Evolutionary conservation across 2,888 invertebrate species (phyloP).

Genomic region (Hyposoter didymator): DNA sequence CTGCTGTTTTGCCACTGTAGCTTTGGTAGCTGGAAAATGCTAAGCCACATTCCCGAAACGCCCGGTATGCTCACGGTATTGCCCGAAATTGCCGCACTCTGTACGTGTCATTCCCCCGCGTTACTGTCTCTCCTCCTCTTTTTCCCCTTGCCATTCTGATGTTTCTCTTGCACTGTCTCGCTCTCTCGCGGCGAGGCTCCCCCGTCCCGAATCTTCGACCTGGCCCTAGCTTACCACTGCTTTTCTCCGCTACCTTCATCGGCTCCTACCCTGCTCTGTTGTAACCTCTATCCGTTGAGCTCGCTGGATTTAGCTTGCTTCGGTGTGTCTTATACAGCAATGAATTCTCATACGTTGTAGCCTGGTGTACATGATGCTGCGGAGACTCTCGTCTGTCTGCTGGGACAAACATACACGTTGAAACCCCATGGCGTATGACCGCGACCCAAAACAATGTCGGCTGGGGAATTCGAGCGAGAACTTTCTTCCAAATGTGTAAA

Average conservation of each 20-base stretch:
- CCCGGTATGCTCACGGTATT: constrained; percentile 83
- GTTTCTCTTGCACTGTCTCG: constrained; percentile 43
- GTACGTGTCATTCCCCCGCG: constrained; percentile 81
- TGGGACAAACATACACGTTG: not conserved
- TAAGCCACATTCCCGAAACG: constrained; percentile 82
- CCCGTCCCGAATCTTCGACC: constrained; percentile 59
- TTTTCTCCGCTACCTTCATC: constrained; percentile 13
- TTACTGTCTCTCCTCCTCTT: constrained; percentile 65
- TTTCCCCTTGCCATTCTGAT: constrained; percentile 22
- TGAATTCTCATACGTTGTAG: constrained; percentile 45
- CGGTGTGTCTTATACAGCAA: constrained; percentile 54
- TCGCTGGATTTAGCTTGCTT: constrained; percentile 49
- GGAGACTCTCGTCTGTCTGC: not conserved
- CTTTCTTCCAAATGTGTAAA: not conserved
- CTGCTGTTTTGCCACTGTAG: constrained; percentile 33
- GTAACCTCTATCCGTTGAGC: constrained; percentile 44
- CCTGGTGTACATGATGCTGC: constrained; percentile 5
- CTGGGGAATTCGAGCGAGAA: not conserved
- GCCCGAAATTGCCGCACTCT: constrained; percentile 83
- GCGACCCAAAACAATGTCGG: not conserved
- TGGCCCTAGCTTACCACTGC: constrained; percentile 55
- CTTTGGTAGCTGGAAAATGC: constrained; percentile 80
- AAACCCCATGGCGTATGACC: not conserved
- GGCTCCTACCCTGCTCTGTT: constrained; percentile 15
- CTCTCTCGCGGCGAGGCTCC: constrained; percentile 35